Conservation (phyloP, 2,888 invertebrate species). For the Zaprionus obscuricornis region DNA sequence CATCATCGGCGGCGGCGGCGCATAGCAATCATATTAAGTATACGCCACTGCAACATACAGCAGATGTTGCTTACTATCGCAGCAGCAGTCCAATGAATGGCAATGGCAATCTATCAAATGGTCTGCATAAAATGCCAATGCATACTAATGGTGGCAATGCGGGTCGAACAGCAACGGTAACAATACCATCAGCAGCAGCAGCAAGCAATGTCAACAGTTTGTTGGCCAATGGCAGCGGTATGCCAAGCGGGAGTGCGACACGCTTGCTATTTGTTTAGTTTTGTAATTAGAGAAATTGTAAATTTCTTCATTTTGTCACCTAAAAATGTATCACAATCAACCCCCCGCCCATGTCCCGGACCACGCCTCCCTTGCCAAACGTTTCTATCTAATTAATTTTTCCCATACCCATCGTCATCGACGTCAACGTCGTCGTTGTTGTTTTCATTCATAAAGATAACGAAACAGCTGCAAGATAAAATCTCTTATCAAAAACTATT, state of each 20-base stretch:
- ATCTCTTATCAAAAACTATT: too few relatives aligned
- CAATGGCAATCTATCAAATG: slow-evolving; percentile 55
- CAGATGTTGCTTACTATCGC: slow-evolving; percentile 73
- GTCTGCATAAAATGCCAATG: slow-evolving; percentile 45
- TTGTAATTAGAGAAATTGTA: slow-evolving; percentile 59
- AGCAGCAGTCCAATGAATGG: slow-evolving; percentile 57
- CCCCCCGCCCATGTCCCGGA: neutral
- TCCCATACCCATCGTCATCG: too few relatives aligned
- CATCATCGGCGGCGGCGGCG: slow-evolving; percentile 85
- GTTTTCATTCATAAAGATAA: too few relatives aligned
- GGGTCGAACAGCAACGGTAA: slow-evolving; percentile 29
- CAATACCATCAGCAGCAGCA: slow-evolving; percentile 38
- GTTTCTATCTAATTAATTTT: too few relatives aligned
- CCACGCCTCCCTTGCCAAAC: neutral
- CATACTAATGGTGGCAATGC: too few relatives aligned
- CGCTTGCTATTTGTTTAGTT: slow-evolving; percentile 82
- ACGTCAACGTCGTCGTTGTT: too few relatives aligned
- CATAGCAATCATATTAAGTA: slow-evolving; percentile 83
- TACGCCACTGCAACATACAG: slow-evolving; percentile 64
- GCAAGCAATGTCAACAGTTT: slow-evolving; percentile 65
- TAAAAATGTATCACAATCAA: slow-evolving; percentile 2
- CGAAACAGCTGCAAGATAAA: too few relatives aligned
- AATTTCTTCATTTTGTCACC: slow-evolving; percentile 1
- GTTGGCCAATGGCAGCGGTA: slow-evolving; percentile 76
- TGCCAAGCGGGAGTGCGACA: slow-evolving; percentile 75